Conservation (phyloP, 30 jellyfish, hydroid and myxozoan genomes). For the Rhopilema esculentum region DNA sequence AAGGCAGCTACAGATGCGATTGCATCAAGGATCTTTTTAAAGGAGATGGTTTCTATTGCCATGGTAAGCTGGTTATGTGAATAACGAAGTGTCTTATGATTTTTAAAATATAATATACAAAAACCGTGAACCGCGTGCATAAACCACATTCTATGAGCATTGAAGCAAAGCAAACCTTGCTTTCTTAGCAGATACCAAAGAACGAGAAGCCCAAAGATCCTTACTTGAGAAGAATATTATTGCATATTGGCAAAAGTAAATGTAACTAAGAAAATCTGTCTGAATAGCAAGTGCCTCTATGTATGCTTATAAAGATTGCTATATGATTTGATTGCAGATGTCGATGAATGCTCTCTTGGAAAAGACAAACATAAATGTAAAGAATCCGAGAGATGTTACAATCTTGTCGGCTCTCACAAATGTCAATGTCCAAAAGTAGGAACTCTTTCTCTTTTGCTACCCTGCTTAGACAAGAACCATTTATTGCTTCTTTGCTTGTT, state of each 20-base stretch:
- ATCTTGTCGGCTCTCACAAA: constrained; percentile 66
- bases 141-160: too few relatives aligned
- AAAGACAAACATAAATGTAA: constrained; percentile 28
- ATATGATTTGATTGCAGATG: constrained; percentile 37
- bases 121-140: too few relatives aligned
- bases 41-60: constrained; percentile 67
- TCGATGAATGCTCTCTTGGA: constrained; percentile 68
- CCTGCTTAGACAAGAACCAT: not conserved
- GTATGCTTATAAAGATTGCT: too few relatives aligned
- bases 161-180: too few relatives aligned
- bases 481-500: too few relatives aligned
- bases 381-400: constrained; percentile 59
- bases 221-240: too few relatives aligned
- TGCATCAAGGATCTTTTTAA: constrained; percentile 41
- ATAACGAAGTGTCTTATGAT: not conserved
- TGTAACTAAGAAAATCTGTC: too few relatives aligned
- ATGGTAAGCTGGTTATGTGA: constrained; percentile 19
- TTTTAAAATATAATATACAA: not conserved
- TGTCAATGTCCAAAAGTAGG: constrained; percentile 76
- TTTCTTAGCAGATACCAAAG: too few relatives aligned
- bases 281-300: too few relatives aligned
- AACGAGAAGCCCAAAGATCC: too few relatives aligned
- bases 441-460: not conserved
- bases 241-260: too few relatives aligned
- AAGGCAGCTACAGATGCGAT: constrained; percentile 58